Base-by-base conservation (phyloP, 2,888 invertebrate species). In the Drosophila mimetica region DNA sequence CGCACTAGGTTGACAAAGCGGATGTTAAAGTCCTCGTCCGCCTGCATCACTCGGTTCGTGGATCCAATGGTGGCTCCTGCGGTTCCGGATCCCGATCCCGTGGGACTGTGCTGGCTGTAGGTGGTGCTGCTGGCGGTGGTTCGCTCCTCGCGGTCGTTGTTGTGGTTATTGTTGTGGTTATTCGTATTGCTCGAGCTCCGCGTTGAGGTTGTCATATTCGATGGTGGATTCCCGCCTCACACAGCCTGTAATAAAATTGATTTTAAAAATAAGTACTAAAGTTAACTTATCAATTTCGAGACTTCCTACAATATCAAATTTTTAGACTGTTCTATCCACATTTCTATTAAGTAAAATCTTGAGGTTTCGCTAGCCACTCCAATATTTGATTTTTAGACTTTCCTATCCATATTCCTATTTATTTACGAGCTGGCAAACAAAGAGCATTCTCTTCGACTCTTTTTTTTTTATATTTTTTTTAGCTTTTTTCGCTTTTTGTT, bases 1-100 rank as follows among this genome's bases (percentile, higher is more conserved):
- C 92, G 91, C 54, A 93, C 90, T 73, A 93, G 91, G 81, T 92
- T 92, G 71, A 93, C 93, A 74, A 93, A 93, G 44, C 91, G 89
- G 41, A 91, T 91, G 89, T 92, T 92, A 61, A 92, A 89, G 64
- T 91, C 90, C 71, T 92, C 92, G 75, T 92, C 92, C 71, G 92
- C 92, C 74, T 90, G 92, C 92, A 93, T 93, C 64, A 89, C 90
- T 59, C 90, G 89, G 70, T 82, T 79, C 70, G 88, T 82, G 46
- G 75, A 79, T 71, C 79, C 80, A 59, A 79, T 74, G 52, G 48
- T 28, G 34, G 51, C 41, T 44, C 55, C 50, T 36, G 50, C 13
- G 20, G 13, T 20, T 20, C 41, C 41, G 13, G 44, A 14, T 36
- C 18, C 60, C 4, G 60, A 60, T 30, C 60, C 44, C 4, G 60